Percentiles rank a stretch among this genome's conserved stretches.
phyloP scores from a whole-genome alignment of 2,797 vertebrate genomes.

The Rhinichthys osculus region DNA sequence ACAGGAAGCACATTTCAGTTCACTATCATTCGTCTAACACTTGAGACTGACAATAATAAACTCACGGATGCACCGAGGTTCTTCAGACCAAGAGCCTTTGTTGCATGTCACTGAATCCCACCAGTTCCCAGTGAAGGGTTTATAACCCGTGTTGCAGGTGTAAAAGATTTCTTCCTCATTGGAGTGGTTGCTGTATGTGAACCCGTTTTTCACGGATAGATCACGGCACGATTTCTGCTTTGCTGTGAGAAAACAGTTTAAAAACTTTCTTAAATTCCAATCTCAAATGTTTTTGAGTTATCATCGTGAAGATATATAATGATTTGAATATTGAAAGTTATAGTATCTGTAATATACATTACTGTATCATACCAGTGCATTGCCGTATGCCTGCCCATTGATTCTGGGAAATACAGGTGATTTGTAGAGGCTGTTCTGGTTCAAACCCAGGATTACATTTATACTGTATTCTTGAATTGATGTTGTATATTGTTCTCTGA shows the following conservation, averaged over 20 bases:
- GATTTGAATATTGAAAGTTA: conserved; percentile 16
- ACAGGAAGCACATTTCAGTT: background rate
- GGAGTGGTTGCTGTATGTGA: fast-evolving
- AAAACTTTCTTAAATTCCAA: background rate
- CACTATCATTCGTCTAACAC: background rate
- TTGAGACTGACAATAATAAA: background rate
- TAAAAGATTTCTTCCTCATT: background rate
- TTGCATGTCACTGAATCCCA: background rate
- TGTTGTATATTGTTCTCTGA: fast-evolving
- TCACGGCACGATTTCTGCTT: background rate
- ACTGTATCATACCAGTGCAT: conserved; percentile 21
- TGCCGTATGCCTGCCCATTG: background rate
- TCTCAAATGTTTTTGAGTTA: background rate
- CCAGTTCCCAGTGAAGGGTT: background rate
- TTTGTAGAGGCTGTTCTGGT: background rate
- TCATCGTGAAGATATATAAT: background rate
- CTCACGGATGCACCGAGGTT: background rate
- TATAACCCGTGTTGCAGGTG: background rate
- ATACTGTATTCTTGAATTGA: fast-evolving
- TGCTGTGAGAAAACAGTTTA: background rate
- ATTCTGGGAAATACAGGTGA: background rate
- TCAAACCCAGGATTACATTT: background rate
- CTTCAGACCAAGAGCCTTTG: background rate
- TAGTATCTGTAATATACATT: background rate
- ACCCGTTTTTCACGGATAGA: background rate